phyloP scores from a whole-genome alignment of 1,140 invertebrate genomes.

The Drepana arcuata region DNA sequence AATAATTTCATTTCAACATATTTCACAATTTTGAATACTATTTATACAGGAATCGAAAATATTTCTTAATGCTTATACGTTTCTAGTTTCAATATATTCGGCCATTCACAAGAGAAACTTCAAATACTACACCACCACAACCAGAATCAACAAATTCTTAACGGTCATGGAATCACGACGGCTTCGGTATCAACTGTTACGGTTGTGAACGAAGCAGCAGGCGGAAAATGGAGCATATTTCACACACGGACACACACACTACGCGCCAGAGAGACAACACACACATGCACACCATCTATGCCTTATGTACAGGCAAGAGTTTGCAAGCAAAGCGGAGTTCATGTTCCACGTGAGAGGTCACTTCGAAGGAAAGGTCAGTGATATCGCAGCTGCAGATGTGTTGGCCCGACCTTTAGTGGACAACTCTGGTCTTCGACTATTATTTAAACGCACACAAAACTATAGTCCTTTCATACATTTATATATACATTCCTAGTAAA shows the following conservation, averaged over 20 bases:
- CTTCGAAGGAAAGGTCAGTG: constrained; percentile 74
- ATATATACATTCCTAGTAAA: too few relatives aligned
- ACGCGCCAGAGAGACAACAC: constrained; percentile 59
- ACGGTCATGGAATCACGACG: constrained; percentile 57
- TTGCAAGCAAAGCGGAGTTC: constrained; percentile 78
- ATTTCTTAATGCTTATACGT: too few relatives aligned
- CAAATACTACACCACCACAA: constrained; percentile 70
- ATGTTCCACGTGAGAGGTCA: constrained; percentile 80
- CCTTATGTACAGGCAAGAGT: constrained; percentile 77
- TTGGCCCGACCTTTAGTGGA: constrained; percentile 76
- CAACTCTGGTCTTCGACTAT: constrained; percentile 74
- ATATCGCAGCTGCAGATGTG: constrained; percentile 75
- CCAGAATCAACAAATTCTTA: constrained; percentile 67
- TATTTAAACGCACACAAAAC: too few relatives aligned
- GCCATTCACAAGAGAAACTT: constrained; percentile 68
- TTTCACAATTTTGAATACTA: too few relatives aligned
- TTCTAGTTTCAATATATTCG: too few relatives aligned
- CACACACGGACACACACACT: constrained; percentile 64
- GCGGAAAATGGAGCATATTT: constrained; percentile 41
- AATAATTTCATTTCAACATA: too few relatives aligned
- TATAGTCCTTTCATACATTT: too few relatives aligned
- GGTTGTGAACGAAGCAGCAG: constrained; percentile 46
- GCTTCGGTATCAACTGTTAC: constrained; percentile 58
- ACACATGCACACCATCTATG: constrained; percentile 74
- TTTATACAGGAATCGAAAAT: too few relatives aligned